Conservation (phyloP, 1,140 invertebrate genomes). For the Euglossa dilemma region DNA sequence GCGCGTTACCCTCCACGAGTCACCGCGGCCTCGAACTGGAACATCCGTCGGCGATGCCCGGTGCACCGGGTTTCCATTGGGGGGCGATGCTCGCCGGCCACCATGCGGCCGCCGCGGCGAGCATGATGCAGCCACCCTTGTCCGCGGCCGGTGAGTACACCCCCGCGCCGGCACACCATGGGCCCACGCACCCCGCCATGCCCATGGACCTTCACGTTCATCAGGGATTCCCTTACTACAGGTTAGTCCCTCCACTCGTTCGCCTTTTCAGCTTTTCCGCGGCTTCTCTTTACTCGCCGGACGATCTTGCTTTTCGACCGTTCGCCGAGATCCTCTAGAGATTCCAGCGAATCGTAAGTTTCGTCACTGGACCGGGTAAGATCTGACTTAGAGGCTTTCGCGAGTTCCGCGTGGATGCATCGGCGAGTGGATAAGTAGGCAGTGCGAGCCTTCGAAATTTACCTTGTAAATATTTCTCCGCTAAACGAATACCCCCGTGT, state of each 20-base stretch:
- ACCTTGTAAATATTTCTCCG: slow-evolving; percentile 65
- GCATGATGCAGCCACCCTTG: slow-evolving; percentile 83
- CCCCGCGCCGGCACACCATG: slow-evolving; percentile 75
- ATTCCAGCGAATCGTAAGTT: too few species aligned
- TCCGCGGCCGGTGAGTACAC: slow-evolving; percentile 81
- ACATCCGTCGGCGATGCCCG: slow-evolving; percentile 79
- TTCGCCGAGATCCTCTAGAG: too few species aligned
- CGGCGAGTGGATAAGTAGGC: slow-evolving; percentile 54
- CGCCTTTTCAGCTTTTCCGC: not conserved
- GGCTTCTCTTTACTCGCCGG: not conserved
- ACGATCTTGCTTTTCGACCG: too few species aligned
- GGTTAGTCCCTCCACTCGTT: slow-evolving; percentile 81
- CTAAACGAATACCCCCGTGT: slow-evolving; percentile 61
- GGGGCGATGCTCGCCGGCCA: slow-evolving; percentile 81
- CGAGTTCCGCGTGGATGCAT: slow-evolving; percentile 44
- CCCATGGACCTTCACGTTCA: slow-evolving; percentile 94
- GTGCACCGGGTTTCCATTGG: slow-evolving; percentile 79
- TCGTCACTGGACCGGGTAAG: too few species aligned
- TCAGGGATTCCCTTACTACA: slow-evolving; percentile 93
- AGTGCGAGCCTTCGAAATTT: slow-evolving; percentile 56
- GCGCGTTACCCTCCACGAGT: slow-evolving; percentile 63
- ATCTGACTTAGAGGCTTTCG: too few species aligned
- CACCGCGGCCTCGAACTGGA: slow-evolving; percentile 68
- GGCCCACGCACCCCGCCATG: slow-evolving; percentile 85
- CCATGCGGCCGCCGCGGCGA: slow-evolving; percentile 84